Evolutionary conservation across 2,888 invertebrate genomes (phyloP).

Genomic region (Physocephala rufipes): DNA sequence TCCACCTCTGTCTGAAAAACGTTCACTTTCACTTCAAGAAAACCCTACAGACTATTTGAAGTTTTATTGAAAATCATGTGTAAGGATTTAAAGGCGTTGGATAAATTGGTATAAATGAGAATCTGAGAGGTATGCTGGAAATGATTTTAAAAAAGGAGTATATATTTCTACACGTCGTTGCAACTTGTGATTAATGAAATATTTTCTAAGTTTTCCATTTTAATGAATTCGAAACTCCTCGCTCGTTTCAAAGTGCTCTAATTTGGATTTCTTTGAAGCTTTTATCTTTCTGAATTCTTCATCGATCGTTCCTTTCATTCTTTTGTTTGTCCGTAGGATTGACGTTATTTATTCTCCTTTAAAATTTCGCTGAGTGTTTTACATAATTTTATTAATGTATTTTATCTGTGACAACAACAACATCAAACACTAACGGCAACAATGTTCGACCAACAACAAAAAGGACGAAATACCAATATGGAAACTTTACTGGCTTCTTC

Average conservation of each 20-base stretch:
- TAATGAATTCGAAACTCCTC: neutral
- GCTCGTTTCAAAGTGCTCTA: too few relatives aligned
- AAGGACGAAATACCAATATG: neutral
- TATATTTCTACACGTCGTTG: neutral
- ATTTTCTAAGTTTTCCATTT: neutral
- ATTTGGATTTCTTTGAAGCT: too few relatives aligned
- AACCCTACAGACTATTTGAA: neutral
- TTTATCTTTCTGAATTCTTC: too few relatives aligned
- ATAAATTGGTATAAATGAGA: too few relatives aligned
- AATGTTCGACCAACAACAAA: too few relatives aligned
- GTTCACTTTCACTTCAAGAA: neutral
- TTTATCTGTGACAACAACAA: conserved; percentile 20
- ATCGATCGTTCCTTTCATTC: too few relatives aligned
- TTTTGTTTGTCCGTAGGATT: too few relatives aligned
- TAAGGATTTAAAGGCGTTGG: neutral
- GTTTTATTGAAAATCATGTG: conserved; percentile 7
- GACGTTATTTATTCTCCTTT: too few relatives aligned
- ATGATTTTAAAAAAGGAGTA: neutral
- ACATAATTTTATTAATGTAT: conserved; percentile 16
- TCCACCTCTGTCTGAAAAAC: neutral
- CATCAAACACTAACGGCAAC: neutral
- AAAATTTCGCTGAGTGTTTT: too few relatives aligned
- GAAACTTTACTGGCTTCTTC: neutral
- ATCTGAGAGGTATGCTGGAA: too few relatives aligned
- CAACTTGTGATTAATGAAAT: neutral